phyloP scores from a whole-genome alignment of 2,888 invertebrate species.

The Megalurothrips usitatus region DNA sequence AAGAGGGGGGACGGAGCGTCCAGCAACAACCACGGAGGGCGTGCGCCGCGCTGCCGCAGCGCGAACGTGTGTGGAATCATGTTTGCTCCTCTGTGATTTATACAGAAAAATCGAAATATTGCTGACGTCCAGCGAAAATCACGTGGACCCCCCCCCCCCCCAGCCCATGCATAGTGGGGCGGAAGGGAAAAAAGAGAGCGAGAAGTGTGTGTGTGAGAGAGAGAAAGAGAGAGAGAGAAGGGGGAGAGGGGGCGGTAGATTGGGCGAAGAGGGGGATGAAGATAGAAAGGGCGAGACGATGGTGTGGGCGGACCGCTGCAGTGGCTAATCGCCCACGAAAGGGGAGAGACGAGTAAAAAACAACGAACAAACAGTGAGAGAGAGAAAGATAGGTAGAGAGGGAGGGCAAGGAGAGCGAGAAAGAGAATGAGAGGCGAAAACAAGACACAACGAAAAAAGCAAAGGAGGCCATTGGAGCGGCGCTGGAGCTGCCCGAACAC shows the following conservation, averaged over 20 bases:
- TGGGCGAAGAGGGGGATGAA: background rate
- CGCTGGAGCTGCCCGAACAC: background rate
- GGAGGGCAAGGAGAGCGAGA: background rate
- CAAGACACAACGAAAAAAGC: too few relatives aligned
- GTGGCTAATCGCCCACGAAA: constrained; percentile 10
- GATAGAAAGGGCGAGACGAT: background rate
- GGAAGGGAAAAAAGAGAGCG: background rate
- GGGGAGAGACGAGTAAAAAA: background rate
- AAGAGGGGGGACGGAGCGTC: background rate
- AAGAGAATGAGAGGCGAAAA: background rate
- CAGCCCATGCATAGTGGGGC: background rate
- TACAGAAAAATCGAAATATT: constrained; percentile 23
- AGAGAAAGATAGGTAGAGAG: background rate
- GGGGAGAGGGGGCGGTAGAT: constrained; percentile 25
- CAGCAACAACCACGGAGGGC: background rate
- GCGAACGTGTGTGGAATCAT: constrained; percentile 14
- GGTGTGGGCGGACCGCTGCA: background rate
- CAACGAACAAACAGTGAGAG: background rate
- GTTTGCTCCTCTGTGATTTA: constrained; percentile 6
- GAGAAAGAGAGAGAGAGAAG: constrained; percentile 30
- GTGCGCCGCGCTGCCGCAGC: background rate
- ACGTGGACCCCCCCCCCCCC: background rate
- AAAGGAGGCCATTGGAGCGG: too few relatives aligned
- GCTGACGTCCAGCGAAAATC: constrained; percentile 13
- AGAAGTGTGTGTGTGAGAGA: background rate